phyloP scores from a whole-genome alignment of 2,113 vertebrate species.

The Bubo scandiacus region DNA sequence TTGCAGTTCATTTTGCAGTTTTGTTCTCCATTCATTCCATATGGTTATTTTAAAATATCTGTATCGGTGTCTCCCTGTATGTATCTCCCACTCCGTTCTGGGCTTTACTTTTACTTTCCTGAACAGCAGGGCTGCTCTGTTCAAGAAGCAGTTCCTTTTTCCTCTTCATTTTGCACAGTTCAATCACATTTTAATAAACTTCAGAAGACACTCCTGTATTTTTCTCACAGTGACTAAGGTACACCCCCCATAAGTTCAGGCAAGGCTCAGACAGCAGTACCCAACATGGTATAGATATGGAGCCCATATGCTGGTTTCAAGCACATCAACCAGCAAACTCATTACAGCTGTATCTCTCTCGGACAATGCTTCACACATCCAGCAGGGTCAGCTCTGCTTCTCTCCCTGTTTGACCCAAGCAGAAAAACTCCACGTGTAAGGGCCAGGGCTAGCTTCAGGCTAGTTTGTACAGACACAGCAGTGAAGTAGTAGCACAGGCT shows the following conservation, averaged over 20 bases:
- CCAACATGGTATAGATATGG: background rate
- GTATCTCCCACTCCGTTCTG: background rate
- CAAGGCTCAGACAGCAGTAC: background rate
- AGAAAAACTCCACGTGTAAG: background rate
- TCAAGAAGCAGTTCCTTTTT: background rate
- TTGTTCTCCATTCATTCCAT: conserved; percentile 12
- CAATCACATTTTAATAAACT: background rate
- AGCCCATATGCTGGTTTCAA: background rate
- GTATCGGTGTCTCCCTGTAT: background rate
- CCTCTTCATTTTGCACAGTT: background rate
- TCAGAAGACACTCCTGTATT: background rate
- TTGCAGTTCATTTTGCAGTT: conserved; percentile 41
- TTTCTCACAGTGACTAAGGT: background rate
- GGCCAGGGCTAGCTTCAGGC: background rate
- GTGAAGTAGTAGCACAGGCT: background rate
- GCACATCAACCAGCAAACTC: background rate
- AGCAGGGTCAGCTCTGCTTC: background rate
- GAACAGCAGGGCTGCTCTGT: background rate
- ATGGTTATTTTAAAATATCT: background rate
- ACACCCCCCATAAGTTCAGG: background rate
- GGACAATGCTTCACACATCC: background rate
- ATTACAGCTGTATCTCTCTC: background rate
- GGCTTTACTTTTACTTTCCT: background rate
- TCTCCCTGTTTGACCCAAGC: background rate
- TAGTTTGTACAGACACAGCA: background rate